Percentiles rank a stretch among this genome's conserved stretches.
These are phyloP conservation scores for Diloba caeruleocephala DNA, from an alignment of 2,888 invertebrate species.

Conservation along the genomic window DNA sequence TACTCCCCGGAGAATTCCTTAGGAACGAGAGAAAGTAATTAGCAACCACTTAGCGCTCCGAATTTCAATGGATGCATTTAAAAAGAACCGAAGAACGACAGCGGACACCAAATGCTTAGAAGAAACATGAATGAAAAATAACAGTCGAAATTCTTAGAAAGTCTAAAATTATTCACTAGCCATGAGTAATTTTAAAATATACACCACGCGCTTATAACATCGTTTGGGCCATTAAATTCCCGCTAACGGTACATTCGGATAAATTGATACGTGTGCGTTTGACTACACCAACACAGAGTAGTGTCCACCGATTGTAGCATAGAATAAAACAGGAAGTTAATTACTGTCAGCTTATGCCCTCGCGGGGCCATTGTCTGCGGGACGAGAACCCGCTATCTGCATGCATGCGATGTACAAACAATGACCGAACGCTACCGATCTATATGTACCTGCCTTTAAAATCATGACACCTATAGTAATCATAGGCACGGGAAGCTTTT, in stretches of 20 bases:
- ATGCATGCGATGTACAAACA: conserved; percentile 27
- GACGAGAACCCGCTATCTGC: conserved; percentile 30
- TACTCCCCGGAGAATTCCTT: background rate
- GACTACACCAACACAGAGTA: conserved; percentile 25
- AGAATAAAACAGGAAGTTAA: conserved; percentile 61
- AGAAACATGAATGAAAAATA: too few species aligned
- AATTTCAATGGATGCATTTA: background rate
- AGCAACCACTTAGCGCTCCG: background rate
- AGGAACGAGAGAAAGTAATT: background rate
- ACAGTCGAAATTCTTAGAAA: conserved; percentile 48
- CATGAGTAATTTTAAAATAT: conserved; percentile 41
- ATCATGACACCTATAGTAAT: background rate
- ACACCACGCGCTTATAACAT: conserved; percentile 23
- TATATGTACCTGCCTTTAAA: conserved; percentile 4
- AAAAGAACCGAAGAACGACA: background rate
- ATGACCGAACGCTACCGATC: conserved; percentile 6
- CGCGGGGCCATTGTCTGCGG: conserved; percentile 49
- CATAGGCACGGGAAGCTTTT: background rate
- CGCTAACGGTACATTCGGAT: conserved; percentile 50
- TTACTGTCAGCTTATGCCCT: conserved; percentile 52
- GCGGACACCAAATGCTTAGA: background rate
- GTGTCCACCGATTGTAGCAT: conserved; percentile 40
- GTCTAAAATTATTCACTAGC: conserved; percentile 33
- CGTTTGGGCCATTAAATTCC: conserved; percentile 22
- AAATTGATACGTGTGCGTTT: conserved; percentile 47